These are phyloP conservation scores for Corapipo altera DNA, from an alignment of 2,113 vertebrate species.

Conservation along the genomic window DNA sequence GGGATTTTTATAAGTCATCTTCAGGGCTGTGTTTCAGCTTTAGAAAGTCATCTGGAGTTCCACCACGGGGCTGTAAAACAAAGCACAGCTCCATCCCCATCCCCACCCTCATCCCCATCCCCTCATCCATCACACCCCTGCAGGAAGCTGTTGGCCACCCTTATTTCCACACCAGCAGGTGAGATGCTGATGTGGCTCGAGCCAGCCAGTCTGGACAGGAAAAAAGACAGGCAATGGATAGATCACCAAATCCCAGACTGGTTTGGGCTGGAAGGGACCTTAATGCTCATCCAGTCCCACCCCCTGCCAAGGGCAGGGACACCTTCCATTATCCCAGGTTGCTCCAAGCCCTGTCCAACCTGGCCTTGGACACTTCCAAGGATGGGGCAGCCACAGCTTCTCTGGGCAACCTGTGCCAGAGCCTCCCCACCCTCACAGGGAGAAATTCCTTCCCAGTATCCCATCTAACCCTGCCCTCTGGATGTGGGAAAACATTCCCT, in stretches of 20 bases:
- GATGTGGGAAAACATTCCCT: background rate
- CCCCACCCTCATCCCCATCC: background rate
- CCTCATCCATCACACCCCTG: accelerated
- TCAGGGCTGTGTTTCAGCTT: background rate
- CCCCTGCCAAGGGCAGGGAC: background rate
- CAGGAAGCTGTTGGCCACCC: accelerated
- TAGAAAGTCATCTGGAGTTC: background rate
- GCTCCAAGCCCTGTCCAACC: accelerated
- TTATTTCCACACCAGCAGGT: accelerated
- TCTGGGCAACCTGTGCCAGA: background rate
- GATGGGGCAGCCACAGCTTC: background rate
- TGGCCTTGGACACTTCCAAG: background rate
- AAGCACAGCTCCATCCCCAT: background rate
- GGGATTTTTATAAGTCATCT: background rate
- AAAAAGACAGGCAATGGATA: background rate
- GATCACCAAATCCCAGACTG: background rate
- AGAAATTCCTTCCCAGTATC: background rate
- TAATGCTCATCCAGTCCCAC: background rate
- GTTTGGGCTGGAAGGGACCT: background rate
- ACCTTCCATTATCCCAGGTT: accelerated
- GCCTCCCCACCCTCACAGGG: background rate
- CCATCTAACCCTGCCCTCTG: background rate
- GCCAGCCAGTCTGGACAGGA: accelerated
- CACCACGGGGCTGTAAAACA: background rate
- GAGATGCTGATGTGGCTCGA: background rate